Base-by-base conservation (phyloP, 2,113 vertebrate species). In the Aspiorhynchus laticeps region DNA sequence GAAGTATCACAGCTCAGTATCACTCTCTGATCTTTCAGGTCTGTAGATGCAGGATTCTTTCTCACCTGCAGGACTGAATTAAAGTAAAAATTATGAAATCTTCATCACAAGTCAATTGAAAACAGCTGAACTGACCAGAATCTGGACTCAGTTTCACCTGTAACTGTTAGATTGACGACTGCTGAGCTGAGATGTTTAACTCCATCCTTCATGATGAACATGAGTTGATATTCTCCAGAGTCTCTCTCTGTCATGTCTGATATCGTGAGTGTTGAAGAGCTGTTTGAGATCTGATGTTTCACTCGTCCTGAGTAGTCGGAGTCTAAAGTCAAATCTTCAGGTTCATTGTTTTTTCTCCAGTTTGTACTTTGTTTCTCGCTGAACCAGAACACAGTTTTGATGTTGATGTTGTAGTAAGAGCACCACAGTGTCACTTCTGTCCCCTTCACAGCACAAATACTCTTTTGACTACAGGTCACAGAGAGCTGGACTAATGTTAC, bases 291-390 rank as follows among this genome's bases (percentile, higher is more conserved):
- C 43, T 36, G 1, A 33, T 12, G 41, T 28, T n/a, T 80, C 74
- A 84, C 80, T 28, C 88, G 73, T 84, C 81, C 85, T 80, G 88
- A 77, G 33, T 89, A 89, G 65, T 89, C 85, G 0, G 65, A 87
- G 75, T 89, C 88, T 76, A 80, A 89, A 65, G 31, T 33, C 59
- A 88, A 86, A 80, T 88, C 85, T 82, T 88, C 88, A 65, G 88
- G 75, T 75, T 80, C 21, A 2, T 86, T 26, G 1, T 46, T 77
- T 1, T 84, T 41, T 69, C 81, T 84, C 88, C 88, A 86, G 69
- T 88, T 86, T 73, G 21, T 5, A 53, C 73, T 88, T 19, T 88
- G 85, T 28, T 88, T 86, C 3, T 24, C 19, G 9, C 14, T 86
- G 75, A 88, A 86, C 88, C 88, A 89, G 81, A 87, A 84, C 24